A percentile compares a stretch with the other conserved stretches of the same genome.
These are phyloP conservation scores for Ylistrum balloti DNA, from an alignment of 1,140 invertebrate genomes.

Conservation along the genomic window DNA sequence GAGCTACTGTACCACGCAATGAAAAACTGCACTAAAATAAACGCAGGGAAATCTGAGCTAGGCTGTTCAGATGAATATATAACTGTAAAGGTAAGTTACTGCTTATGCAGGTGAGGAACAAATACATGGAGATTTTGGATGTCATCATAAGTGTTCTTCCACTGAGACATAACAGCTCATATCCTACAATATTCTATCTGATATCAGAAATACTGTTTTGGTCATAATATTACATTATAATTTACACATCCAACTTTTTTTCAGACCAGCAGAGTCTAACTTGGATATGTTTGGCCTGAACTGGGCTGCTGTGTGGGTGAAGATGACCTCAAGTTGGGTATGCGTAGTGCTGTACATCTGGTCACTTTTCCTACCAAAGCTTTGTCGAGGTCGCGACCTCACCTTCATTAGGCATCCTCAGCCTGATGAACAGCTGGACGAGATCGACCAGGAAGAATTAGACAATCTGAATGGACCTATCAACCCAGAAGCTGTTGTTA, in stretches of 20 bases:
- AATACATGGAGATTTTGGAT: too few relatives aligned
- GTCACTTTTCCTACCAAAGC: slow-evolving; percentile 94
- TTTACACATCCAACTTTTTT: not conserved
- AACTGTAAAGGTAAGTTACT: too few relatives aligned
- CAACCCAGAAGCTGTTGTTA: slow-evolving; percentile 53
- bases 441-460: slow-evolving; percentile 51
- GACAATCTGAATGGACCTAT: slow-evolving; percentile 51
- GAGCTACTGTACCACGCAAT: too few relatives aligned
- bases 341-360: slow-evolving; percentile 95
- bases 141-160: too few relatives aligned
- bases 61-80: too few relatives aligned
- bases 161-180: too few relatives aligned
- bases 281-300: slow-evolving; percentile 79
- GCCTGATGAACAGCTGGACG: slow-evolving; percentile 7
- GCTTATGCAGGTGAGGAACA: too few relatives aligned
- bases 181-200: too few relatives aligned
- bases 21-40: too few relatives aligned
- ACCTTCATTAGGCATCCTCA: slow-evolving; percentile 63
- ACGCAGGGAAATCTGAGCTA: too few relatives aligned
- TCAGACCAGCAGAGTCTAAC: slow-evolving; percentile 76
- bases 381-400: slow-evolving; percentile 95
- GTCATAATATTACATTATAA: too few relatives aligned
- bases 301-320: slow-evolving; percentile 96
- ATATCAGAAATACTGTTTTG: too few relatives aligned
- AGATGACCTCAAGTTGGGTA: slow-evolving; percentile 98